phyloP scores from a whole-genome alignment of 1,140 invertebrate species.

The Penaeus japonicus region DNA sequence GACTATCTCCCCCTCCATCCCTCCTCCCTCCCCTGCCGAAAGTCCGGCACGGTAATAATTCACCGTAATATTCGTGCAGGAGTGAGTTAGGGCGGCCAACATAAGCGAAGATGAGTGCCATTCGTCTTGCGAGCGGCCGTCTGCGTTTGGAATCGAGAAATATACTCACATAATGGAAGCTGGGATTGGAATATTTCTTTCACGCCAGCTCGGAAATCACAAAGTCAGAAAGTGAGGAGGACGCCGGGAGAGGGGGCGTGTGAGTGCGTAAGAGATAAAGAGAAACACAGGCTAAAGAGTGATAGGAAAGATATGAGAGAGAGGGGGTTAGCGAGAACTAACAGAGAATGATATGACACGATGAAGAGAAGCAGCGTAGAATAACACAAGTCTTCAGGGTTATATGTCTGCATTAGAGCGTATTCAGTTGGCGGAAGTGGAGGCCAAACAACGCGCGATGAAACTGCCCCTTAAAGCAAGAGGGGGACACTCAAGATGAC shows the following conservation, averaged over 20 bases:
- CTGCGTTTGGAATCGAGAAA: constrained; percentile 51
- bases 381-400: too few species aligned
- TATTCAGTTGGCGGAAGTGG: too few species aligned
- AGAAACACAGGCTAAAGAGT: background rate
- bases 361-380: too few species aligned
- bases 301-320: background rate
- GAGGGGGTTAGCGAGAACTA: background rate
- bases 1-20: background rate
- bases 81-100: constrained; percentile 52
- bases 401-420: too few species aligned
- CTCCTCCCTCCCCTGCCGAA: too few species aligned
- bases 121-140: constrained; percentile 35
- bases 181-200: constrained; percentile 57
- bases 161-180: constrained; percentile 56
- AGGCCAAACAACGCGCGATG: too few species aligned
- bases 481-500: too few species aligned
- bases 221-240: constrained; percentile 31
- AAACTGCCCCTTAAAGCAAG: too few species aligned
- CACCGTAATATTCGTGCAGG: constrained; percentile 50
- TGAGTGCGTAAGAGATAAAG: background rate
- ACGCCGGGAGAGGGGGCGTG: background rate
- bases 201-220: constrained; percentile 52
- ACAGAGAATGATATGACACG: too few species aligned
- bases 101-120: constrained; percentile 51
- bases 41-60: constrained; percentile 37